Base-by-base conservation (phyloP, 2,888 invertebrate species). In the Dicycla oo region DNA sequence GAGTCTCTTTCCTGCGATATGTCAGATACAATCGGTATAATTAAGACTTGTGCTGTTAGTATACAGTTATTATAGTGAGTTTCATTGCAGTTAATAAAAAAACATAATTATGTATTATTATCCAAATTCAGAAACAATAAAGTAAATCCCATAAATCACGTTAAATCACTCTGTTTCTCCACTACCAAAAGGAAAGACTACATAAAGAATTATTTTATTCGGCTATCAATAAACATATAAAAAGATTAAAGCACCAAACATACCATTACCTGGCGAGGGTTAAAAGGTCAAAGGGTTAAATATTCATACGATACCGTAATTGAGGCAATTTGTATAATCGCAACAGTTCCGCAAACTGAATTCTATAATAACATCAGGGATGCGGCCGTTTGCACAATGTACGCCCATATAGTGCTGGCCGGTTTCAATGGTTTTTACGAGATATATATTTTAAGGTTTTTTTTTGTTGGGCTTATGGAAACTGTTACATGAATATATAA, bases 281-380 rank as follows among this genome's bases (percentile, higher is more conserved):
- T 80, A 84, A 77, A 85, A 86, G 87, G 78, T 77, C 76, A 76
- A 75, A 76, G 82, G 88, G 86, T 87, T 85, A 83, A 87, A 85
- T 88, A 89, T 88, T 87, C 88, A 87, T 88, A 82, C 71, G 81
- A 73, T 49, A 69, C 82, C 83, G 85, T 88, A 88, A 89, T 88
- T 83, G 86, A 78, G 78, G 83, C 87, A 82, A 88, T 88, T 88
- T 86, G 88, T 88, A 88, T 89, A 88, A 89, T 86, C 85, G 86
- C 77, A 73, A 82, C 80, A 78, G 87, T 83, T 84, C 82, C 77
- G 81, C 79, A 84, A 79, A 85, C 81, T 81, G 80, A 83, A 86
- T 82, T 82, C 82, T 85, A 82, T 85, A 82, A 85, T 85, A 83
- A 82, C 83, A 78, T 74, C 68, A 66, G 67, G 68, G 51, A 71